Evolutionary conservation across 2,888 invertebrate species (phyloP).

Genomic region (Cephus pygmeus): DNA sequence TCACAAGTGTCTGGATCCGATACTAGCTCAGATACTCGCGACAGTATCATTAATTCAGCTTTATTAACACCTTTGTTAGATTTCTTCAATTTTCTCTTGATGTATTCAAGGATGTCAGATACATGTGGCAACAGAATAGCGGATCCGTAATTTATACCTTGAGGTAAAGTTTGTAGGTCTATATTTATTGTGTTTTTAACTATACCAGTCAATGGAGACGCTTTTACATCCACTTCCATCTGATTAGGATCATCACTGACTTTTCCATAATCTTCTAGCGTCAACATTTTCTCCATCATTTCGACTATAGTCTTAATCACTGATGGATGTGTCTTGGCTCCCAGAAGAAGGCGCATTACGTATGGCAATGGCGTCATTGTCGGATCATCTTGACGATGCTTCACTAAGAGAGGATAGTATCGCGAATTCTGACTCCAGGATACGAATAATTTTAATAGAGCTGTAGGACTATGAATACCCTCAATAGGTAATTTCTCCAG

Average conservation of each 20-base stretch:
- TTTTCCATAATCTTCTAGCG: slow-evolving; percentile 72
- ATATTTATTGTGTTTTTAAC: slow-evolving; percentile 44
- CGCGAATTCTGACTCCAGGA: slow-evolving; percentile 85
- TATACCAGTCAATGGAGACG: slow-evolving; percentile 22
- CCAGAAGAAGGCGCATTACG: slow-evolving; percentile 78
- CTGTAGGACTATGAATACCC: slow-evolving; percentile 85
- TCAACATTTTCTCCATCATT: slow-evolving; percentile 80
- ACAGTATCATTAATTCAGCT: slow-evolving; percentile 79
- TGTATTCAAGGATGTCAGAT: slow-evolving; percentile 75
- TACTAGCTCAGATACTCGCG: slow-evolving; percentile 81
- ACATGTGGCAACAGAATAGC: slow-evolving; percentile 81
- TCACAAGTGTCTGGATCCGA: slow-evolving; percentile 76
- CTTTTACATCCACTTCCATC: slow-evolving; percentile 48
- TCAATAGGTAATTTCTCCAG: slow-evolving; percentile 81
- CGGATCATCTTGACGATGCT: slow-evolving; percentile 67
- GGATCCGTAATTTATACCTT: slow-evolving; percentile 77
- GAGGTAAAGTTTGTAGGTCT: slow-evolving; percentile 42
- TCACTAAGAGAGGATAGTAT: slow-evolving; percentile 79
- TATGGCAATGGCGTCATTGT: slow-evolving; percentile 73
- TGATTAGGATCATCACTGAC: slow-evolving; percentile 62
- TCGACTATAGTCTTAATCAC: slow-evolving; percentile 79
- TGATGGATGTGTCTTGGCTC: slow-evolving; percentile 73
- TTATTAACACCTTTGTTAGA: slow-evolving; percentile 73
- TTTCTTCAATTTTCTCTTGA: slow-evolving; percentile 75
- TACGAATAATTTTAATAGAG: slow-evolving; percentile 81